These are phyloP conservation scores for Cercopithecus petaurista DNA, from an alignment of 2,797 vertebrate species.

Conservation along the genomic window DNA sequence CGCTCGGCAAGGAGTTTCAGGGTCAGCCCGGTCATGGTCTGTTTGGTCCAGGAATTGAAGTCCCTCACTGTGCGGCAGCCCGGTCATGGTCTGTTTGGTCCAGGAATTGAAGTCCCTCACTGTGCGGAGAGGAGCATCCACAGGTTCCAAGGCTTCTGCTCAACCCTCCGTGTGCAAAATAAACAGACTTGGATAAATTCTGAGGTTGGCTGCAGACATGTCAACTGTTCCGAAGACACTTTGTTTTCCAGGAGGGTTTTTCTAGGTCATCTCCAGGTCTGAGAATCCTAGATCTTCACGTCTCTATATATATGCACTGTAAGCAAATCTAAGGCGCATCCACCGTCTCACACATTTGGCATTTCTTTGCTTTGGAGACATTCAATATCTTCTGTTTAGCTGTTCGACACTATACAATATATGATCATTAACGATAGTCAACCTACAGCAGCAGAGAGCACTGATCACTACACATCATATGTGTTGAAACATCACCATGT, in stretches of 20 bases:
- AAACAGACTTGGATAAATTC: neutral
- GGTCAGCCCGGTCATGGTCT: neutral
- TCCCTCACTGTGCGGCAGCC: neutral
- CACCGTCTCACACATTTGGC: neutral
- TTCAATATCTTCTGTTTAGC: neutral
- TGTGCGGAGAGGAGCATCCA: fast-evolving
- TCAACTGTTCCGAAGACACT: neutral
- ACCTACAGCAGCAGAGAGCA: neutral
- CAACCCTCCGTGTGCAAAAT: fast-evolving
- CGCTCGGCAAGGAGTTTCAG: neutral
- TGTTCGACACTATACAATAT: neutral
- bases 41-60: neutral
- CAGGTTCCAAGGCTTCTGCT: fast-evolving
- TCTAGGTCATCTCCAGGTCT: neutral
- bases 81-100: fast-evolving
- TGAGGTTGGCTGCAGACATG: fast-evolving
- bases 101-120: neutral
- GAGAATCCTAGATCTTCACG: too few species aligned
- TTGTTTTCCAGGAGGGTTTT: neutral
- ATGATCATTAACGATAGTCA: neutral
- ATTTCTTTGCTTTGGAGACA: neutral
- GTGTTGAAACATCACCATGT: neutral
- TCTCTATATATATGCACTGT: fast-evolving
- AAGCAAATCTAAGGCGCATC: neutral
- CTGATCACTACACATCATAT: neutral